Evolutionary conservation across 2,797 vertebrate species (phyloP).

Genomic region (Meriones psammophilus): DNA sequence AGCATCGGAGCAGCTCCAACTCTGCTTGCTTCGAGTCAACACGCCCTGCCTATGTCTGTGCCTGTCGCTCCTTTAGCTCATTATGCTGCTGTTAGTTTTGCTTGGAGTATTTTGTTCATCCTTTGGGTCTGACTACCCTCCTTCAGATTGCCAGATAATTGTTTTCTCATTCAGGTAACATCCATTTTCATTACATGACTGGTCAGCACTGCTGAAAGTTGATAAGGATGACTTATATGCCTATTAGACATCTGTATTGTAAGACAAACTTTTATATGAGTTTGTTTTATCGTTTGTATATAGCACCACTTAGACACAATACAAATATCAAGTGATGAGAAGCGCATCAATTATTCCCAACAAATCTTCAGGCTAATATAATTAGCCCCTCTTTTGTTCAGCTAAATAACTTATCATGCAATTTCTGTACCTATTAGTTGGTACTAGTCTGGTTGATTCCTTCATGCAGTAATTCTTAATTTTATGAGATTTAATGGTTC

Average conservation of each 20-base stretch:
- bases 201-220: slow-evolving; percentile 31
- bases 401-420: slow-evolving; percentile 44
- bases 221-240: slow-evolving; percentile 71
- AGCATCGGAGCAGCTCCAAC: slow-evolving; percentile 43
- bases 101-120: slow-evolving; percentile 75
- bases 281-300: slow-evolving; percentile 68
- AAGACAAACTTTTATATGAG: slow-evolving; percentile 61
- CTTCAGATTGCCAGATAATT: slow-evolving; percentile 66
- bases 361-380: slow-evolving; percentile 56
- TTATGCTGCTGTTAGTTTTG: slow-evolving; percentile 79
- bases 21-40: slow-evolving; percentile 55
- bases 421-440: slow-evolving; percentile 47
- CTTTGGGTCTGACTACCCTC: slow-evolving; percentile 65
- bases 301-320: slow-evolving; percentile 46
- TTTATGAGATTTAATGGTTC: background rate
- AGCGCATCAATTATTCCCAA: slow-evolving; percentile 21
- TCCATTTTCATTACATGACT: slow-evolving; percentile 79
- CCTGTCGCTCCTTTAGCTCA: slow-evolving; percentile 72
- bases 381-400: slow-evolving; percentile 58
- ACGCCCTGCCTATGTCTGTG: slow-evolving; percentile 20
- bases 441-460: slow-evolving; percentile 54
- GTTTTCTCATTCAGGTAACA: slow-evolving; percentile 73
- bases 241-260: slow-evolving; percentile 68
- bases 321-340: slow-evolving; percentile 36
- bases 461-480: slow-evolving; percentile 57